Percentiles rank a stretch among this genome's conserved stretches.
Evolutionary conservation across 2,797 vertebrate species (phyloP).

Genomic region (Pachyuromys duprasi): DNA sequence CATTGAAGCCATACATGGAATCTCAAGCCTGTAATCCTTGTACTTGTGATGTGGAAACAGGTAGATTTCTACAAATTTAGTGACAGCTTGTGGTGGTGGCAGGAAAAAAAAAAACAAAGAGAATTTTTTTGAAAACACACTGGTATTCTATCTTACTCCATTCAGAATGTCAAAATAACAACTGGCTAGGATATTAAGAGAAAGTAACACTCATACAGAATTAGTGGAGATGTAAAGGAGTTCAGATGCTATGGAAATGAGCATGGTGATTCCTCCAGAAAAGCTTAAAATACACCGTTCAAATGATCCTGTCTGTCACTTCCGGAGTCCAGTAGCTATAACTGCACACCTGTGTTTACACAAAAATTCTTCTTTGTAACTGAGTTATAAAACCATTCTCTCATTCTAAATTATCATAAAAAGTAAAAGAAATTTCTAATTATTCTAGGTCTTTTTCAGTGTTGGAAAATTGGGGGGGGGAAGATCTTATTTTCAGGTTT

Average conservation of each 20-base stretch:
- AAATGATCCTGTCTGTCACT: not conserved
- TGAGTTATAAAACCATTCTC: not conserved
- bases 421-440: not conserved
- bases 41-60: not conserved
- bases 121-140: not conserved
- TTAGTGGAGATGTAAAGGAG: no score
- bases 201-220: not conserved
- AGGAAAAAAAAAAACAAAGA: not conserved
- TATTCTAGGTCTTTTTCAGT: not conserved
- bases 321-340: not conserved
- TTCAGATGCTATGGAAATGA: not conserved
- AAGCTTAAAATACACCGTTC: not conserved
- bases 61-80: not conserved
- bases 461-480: not conserved
- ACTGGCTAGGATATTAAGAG: not conserved
- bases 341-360: not conserved
- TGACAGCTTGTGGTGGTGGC: not conserved
- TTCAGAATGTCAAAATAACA: not conserved
- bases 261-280: not conserved
- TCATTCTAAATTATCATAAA: not conserved
- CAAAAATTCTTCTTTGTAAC: not conserved
- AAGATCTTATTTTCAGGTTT: not conserved
- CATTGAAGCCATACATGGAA: not conserved
- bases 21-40: not conserved
- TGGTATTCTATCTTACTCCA: not conserved